A percentile compares a stretch with the other conserved stretches of the same genome.
phyloP scores from a whole-genome alignment of 2,113 vertebrate species.

The Excalfactoria chinensis region DNA sequence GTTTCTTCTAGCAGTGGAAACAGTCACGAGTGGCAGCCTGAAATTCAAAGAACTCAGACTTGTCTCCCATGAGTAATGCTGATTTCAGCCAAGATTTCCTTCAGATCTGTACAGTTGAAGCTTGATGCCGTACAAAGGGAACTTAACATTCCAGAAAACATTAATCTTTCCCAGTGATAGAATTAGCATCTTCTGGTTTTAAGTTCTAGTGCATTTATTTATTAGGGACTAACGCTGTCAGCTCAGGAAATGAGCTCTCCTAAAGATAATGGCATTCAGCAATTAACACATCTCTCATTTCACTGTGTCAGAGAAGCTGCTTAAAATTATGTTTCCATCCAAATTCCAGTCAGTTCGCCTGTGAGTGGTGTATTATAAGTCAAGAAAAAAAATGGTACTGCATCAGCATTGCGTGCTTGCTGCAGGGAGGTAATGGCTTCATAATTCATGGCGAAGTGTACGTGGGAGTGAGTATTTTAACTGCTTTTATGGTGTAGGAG shows the following conservation, averaged over 20 bases:
- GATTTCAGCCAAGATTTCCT: background rate
- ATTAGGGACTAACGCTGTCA: background rate
- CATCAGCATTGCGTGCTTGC: background rate
- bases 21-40: background rate
- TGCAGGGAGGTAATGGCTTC: background rate
- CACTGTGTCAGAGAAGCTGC: background rate
- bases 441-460: background rate
- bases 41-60: background rate
- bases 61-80: background rate
- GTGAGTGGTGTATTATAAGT: background rate
- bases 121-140: background rate
- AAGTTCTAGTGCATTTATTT: background rate
- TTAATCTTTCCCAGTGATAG: background rate
- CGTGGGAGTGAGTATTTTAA: background rate
- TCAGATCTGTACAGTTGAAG: background rate
- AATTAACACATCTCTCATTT: slow-evolving; percentile 7
- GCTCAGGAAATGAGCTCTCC: background rate
- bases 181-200: background rate
- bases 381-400: background rate
- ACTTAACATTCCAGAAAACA: background rate
- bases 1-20: background rate
- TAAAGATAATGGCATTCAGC: background rate
- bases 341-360: background rate
- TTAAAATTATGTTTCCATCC: background rate
- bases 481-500: background rate